A percentile compares a stretch with the other conserved stretches of the same genome.
Evolutionary conservation across 2,113 vertebrate genomes (phyloP).

Genomic region (Emydura subglobosa): DNA sequence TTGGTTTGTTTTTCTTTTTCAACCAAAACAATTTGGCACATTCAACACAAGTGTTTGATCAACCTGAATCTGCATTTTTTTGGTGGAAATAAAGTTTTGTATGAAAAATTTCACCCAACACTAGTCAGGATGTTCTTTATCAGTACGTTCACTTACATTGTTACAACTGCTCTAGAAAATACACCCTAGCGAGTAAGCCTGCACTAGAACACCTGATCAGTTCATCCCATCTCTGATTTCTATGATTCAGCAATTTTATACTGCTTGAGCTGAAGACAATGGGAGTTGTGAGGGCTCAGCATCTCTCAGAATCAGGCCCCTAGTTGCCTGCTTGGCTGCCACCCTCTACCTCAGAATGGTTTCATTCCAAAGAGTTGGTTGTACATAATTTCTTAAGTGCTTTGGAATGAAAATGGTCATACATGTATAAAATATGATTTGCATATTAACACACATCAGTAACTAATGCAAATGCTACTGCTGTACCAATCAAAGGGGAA

Average conservation of each 20-base stretch:
- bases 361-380: neutral
- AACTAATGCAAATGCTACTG: neutral
- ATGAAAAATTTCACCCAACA: neutral
- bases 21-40: neutral
- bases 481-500: neutral
- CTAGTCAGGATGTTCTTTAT: neutral
- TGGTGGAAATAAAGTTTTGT: neutral
- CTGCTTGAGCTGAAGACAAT: neutral
- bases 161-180: neutral
- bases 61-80: neutral
- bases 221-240: neutral
- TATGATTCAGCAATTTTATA: neutral
- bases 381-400: neutral
- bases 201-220: neutral
- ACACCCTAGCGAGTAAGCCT: neutral
- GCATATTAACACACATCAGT: conserved; percentile 24
- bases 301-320: neutral
- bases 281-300: neutral
- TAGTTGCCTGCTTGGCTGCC: neutral
- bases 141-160: neutral
- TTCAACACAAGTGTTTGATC: neutral
- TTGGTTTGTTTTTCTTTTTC: neutral
- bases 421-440: neutral
- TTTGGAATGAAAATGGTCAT: neutral
- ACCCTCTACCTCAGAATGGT: neutral